Conservation (phyloP, 1,140 invertebrate species). For the Sminthurides bifidus region DNA sequence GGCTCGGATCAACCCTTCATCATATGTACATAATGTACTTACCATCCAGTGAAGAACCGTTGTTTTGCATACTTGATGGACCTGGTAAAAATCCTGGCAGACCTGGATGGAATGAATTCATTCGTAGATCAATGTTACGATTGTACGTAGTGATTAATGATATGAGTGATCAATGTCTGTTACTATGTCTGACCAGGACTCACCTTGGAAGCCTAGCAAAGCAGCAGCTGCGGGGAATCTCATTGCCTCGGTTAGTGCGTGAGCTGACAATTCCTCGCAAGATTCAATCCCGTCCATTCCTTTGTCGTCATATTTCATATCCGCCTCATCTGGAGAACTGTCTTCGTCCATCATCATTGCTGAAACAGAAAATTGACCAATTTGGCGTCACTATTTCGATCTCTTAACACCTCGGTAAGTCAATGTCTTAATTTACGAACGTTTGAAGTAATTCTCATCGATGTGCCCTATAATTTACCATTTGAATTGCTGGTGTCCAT, state of each 20-base stretch:
- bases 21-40: no score
- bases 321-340: constrained; percentile 19
- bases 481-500: constrained; percentile 5
- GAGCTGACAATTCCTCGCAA: constrained; percentile 18
- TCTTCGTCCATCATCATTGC: constrained; percentile 21
- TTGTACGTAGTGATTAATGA: not conserved
- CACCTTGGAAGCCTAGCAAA: constrained; percentile 57
- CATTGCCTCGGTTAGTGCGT: constrained; percentile 21
- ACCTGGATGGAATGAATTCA: constrained; percentile 31
- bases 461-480: not conserved
- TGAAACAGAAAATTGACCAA: not conserved
- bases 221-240: constrained; percentile 43
- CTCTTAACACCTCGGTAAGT: not conserved
- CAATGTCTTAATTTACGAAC: no score
- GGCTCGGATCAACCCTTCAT: no score
- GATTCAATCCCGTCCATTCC: constrained; percentile 19
- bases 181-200: not conserved
- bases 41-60: constrained; percentile 44
- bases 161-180: not conserved
- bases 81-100: constrained; percentile 60
- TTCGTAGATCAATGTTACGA: not conserved
- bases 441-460: not conserved
- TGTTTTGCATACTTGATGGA: constrained; percentile 62
- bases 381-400: not conserved
- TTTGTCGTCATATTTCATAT: constrained; percentile 17